Evolutionary conservation across 1,140 invertebrate species (phyloP).

Genomic region (Harpegnathos saltator): DNA sequence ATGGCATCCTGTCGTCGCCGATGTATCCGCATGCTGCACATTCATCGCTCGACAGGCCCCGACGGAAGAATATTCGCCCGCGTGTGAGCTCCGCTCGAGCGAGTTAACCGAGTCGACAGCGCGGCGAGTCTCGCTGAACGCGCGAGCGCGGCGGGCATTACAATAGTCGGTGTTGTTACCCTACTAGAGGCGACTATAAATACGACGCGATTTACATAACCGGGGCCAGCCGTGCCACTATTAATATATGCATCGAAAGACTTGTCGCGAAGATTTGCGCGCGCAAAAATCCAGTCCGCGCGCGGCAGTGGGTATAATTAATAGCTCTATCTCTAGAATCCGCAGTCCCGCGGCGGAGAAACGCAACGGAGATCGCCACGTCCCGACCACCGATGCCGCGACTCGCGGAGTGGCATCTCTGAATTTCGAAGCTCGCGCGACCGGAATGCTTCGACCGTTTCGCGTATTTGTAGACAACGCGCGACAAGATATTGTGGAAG

Average conservation of each 20-base stretch:
- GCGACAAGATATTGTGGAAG: too few species aligned
- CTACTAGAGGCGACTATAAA: constrained; percentile 42
- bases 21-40: neutral
- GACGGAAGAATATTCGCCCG: neutral
- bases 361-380: neutral
- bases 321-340: constrained; percentile 27
- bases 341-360: neutral
- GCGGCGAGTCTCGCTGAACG: constrained; percentile 2
- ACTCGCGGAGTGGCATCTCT: too few species aligned
- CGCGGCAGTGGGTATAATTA: constrained; percentile 22
- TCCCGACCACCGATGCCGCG: too few species aligned
- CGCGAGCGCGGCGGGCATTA: constrained; percentile 23
- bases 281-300: constrained; percentile 32
- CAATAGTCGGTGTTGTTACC: constrained; percentile 43
- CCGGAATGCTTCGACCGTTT: too few species aligned
- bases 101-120: constrained; percentile 13
- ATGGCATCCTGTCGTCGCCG: too few species aligned
- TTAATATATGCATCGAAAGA: constrained; percentile 43
- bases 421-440: too few species aligned
- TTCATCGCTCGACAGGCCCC: neutral
- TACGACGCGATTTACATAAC: constrained; percentile 48
- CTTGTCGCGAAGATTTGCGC: constrained; percentile 49
- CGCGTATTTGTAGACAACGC: too few species aligned
- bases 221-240: constrained; percentile 34
- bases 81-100: neutral